Evolutionary conservation across 1,140 invertebrate species (phyloP).

Genomic region (Popillia japonica): DNA sequence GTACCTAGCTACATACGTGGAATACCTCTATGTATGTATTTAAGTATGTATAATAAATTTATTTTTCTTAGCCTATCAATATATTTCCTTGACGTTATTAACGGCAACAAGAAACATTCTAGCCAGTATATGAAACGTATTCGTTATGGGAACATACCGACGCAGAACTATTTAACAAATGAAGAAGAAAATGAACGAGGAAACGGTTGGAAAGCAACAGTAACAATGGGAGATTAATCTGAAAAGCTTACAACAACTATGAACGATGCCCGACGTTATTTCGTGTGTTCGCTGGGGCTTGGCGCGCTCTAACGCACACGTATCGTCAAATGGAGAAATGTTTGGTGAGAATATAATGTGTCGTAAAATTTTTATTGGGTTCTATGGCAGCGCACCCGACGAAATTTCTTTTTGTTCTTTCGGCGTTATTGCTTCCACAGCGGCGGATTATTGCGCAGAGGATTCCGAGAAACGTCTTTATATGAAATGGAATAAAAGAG

Average conservation of each 20-base stretch:
- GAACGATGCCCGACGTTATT: background rate
- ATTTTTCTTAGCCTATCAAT: too few relatives aligned
- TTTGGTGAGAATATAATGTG: slow-evolving; percentile 10
- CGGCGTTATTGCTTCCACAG: background rate
- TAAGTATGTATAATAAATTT: too few relatives aligned
- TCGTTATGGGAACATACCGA: slow-evolving; percentile 3
- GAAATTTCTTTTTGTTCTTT: slow-evolving; percentile 5
- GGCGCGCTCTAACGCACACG: background rate
- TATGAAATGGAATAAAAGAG: background rate
- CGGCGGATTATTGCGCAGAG: background rate
- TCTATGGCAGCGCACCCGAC: background rate
- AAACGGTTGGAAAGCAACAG: background rate
- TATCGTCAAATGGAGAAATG: slow-evolving; percentile 5
- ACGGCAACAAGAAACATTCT: too few relatives aligned
- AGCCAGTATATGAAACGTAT: too few relatives aligned
- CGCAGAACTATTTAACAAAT: background rate
- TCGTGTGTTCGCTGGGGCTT: background rate
- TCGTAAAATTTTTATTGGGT: slow-evolving; percentile 11
- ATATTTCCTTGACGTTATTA: too few relatives aligned
- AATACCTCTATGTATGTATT: too few relatives aligned
- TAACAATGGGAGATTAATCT: slow-evolving; percentile 1
- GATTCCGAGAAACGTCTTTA: slow-evolving; percentile 5
- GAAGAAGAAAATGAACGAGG: background rate
- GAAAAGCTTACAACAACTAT: background rate
- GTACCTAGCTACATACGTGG: too few relatives aligned